Evolutionary conservation across 2,888 invertebrate genomes (phyloP).

Genomic region (Heterodera filipjevi): DNA sequence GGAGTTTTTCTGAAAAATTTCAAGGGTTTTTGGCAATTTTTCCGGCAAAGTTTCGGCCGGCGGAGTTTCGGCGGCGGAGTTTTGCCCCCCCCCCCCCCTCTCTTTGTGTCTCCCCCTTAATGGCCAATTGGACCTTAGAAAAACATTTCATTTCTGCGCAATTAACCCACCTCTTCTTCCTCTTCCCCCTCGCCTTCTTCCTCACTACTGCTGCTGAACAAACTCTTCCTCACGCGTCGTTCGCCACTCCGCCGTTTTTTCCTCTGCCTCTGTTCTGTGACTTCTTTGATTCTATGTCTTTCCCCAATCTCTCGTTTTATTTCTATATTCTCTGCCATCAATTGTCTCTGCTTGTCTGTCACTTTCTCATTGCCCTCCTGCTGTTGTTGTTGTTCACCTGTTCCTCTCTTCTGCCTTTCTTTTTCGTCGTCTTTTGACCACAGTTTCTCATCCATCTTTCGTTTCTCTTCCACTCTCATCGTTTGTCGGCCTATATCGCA

Average conservation of each 20-base stretch:
- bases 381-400: neutral
- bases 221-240: neutral
- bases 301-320: neutral
- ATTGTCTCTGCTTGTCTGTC: neutral
- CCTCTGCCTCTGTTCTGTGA: neutral
- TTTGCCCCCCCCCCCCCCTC: neutral
- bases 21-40: no score
- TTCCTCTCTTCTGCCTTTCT: neutral
- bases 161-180: neutral
- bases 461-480: neutral
- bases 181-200: neutral
- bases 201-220: slow-evolving; percentile 7
- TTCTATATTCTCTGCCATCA: neutral
- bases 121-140: neutral
- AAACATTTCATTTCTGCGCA: neutral
- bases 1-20: no score
- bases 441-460: neutral
- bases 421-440: neutral
- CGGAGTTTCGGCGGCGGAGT: no score
- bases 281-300: neutral
- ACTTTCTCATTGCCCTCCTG: neutral
- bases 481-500: neutral
- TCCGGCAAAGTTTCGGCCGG: no score
- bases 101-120: no score
- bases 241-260: neutral